Percentiles rank a stretch among this genome's conserved stretches.
Conservation (phyloP, 2,888 invertebrate species). For the Ptychoptera contaminata region DNA sequence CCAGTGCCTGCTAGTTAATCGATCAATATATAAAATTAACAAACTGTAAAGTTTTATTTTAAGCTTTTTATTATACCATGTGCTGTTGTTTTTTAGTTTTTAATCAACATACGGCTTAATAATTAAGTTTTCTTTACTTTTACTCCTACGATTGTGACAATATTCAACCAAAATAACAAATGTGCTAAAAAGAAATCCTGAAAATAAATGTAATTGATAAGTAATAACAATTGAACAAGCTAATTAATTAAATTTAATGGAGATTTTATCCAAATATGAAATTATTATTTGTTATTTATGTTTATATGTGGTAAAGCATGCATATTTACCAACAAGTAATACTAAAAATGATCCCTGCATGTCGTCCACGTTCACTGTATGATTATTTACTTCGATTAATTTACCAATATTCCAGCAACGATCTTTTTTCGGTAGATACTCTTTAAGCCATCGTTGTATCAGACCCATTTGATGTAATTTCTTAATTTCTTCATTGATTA, state of each 20-base stretch:
- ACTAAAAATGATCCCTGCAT: constrained; percentile 90
- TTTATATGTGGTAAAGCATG: too few relatives aligned
- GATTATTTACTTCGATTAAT: constrained; percentile 57
- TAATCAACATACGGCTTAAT: constrained; percentile 35
- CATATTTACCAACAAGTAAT: constrained; percentile 56
- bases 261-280: too few relatives aligned
- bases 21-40: too few relatives aligned
- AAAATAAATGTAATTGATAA: too few relatives aligned
- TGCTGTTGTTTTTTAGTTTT: constrained; percentile 4
- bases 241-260: too few relatives aligned
- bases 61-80: too few relatives aligned
- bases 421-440: constrained; percentile 62
- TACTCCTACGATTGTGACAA: constrained; percentile 27
- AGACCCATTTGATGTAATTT: constrained; percentile 73
- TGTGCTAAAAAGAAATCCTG: constrained; percentile 34
- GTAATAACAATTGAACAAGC: too few relatives aligned
- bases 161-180: constrained; percentile 34
- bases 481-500: constrained; percentile 63
- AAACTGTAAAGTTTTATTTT: too few relatives aligned
- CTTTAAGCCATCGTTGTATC: constrained; percentile 65
- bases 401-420: constrained; percentile 56
- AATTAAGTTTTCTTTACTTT: constrained; percentile 27
- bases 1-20: too few relatives aligned
- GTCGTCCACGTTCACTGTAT: constrained; percentile 75
- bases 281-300: too few relatives aligned